Base-by-base conservation (phyloP, 2,113 vertebrate genomes). In the Naja naja region DNA sequence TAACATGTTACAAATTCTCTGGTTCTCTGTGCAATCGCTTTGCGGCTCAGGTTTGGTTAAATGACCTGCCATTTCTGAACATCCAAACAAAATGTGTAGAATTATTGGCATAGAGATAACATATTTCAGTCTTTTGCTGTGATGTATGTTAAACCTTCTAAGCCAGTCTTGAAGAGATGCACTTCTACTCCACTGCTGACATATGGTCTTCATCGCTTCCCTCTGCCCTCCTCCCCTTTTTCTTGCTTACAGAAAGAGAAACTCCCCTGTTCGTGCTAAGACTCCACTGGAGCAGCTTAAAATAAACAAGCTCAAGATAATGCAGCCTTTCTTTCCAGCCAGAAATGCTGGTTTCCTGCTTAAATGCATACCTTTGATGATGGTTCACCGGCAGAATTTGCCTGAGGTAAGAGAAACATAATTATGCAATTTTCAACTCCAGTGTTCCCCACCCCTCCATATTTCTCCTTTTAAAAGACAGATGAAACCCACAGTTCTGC, bases 271-370 rank as follows among this genome's bases (percentile, higher is more conserved):
- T 95, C 3, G 0, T 95, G 92, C 91, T 96, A 96, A 95, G 94
- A 43, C 16, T 0, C 16, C 94, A 90, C 93, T 87, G 20, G 34
- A 95, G 88, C 94, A 94, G 90, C 54, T 92, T 85, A 95, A 96
- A 95, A 90, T 90, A 96, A 96, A 96, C 87, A 93, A 86, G 93
- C 93, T 55, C 88, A 47, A 96, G 95, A 97, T 95, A 96, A 96
- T 94, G 11, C 30, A 92, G 95, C 93, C 97, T 97, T 97, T 95
- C 94, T 96, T 97, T 95, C 90, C 95, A 97, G 90, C 94, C 93
- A 97, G 95, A 96, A 97, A 97, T 95, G 91, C 88, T 93, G 93
- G 92, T 94, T 97, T 97, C 95, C 93, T 95, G 88, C 69, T 95
- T 95, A 97, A 97, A 97, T 92, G 64, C 90, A 93, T 95, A 94